Evolutionary conservation across 2,113 vertebrate genomes (phyloP), one percentile per base, ranked within the genome.

Genomic region (Platichthys stellatus): DNA sequence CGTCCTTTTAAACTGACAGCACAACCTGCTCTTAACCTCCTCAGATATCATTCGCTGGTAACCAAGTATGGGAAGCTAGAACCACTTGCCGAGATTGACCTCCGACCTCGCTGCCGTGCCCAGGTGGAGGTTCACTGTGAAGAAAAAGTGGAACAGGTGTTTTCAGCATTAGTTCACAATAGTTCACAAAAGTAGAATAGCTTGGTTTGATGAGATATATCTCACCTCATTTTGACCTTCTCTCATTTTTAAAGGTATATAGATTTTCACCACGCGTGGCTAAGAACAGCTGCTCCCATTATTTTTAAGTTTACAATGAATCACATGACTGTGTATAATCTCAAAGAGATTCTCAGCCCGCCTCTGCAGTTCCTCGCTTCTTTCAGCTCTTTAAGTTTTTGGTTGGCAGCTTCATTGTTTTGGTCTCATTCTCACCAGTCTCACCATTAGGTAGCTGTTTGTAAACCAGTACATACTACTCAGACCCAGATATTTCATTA

Each of bases 31-130:
- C 18, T 54, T 9, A 51, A 23, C 43, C 65, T 62, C 49, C 49
- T 17, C 17, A 99, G 97, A 92, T 99, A 99, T 84, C 97, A 99
- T 11, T 95, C 94, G 82, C 92, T 99, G 88, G 95, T 99, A 58
- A 97, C 95, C 0, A 98, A 98, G 84, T 99, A 99, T 0, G 98
- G 98, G 53, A 98, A 96, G 88, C 86, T 99, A 93, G 97, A 97
- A 38, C 98, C 97, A 8, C 90, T 99, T 72, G 98, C 96, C 2
- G 97, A 98, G 23, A 95, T 99, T 17, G 97, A 99, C 75, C 95
- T 99, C 17, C 95, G 96, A 74, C 98, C 98, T 0, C 96, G 96
- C 81, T 97, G 94, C 92, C 95, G 92, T 0, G 98, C 92, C 0
- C 96, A 96, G 86, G 97, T 99, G 49, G 96, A 98, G 82, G 95